These are phyloP conservation scores for Euschistus heros DNA, from an alignment of 1,140 invertebrate genomes.

Conservation along the genomic window DNA sequence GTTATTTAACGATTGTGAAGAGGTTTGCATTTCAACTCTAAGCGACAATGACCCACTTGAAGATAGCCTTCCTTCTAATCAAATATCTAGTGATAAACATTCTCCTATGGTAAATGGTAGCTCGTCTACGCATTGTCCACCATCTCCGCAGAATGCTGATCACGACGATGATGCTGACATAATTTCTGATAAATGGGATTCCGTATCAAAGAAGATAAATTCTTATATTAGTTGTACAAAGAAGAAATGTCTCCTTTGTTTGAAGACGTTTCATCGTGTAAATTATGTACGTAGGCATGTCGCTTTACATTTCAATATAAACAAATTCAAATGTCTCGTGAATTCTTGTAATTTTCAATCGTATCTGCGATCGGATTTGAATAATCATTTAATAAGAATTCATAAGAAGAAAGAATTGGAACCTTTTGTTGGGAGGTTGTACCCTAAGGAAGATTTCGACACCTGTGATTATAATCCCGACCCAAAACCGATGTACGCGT, in stretches of 20 bases:
- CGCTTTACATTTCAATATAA: slow-evolving; percentile 10
- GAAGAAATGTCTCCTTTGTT: slow-evolving; percentile 16
- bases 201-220: not conserved
- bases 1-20: slow-evolving; percentile 3
- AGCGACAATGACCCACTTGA: not conserved
- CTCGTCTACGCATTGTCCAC: not conserved
- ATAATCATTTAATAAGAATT: slow-evolving; percentile 3
- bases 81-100: not conserved
- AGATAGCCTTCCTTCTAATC: not conserved
- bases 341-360: slow-evolving; percentile 18
- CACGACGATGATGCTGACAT: slow-evolving; percentile 1
- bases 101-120: not conserved
- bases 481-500: not conserved
- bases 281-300: slow-evolving; percentile 5
- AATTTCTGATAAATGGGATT: not conserved
- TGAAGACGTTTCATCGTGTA: not conserved
- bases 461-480: not conserved
- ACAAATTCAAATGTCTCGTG: slow-evolving; percentile 20
- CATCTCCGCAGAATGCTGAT: not conserved
- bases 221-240: not conserved
- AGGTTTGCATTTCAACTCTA: not conserved
- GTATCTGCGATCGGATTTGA: slow-evolving; percentile 2
- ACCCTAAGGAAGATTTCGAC: slow-evolving; percentile 9
- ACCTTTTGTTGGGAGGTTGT: slow-evolving; percentile 12
- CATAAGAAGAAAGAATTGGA: slow-evolving; percentile 7